phyloP scores from a whole-genome alignment of 2,888 invertebrate species.

The Drosophila ustulata region DNA sequence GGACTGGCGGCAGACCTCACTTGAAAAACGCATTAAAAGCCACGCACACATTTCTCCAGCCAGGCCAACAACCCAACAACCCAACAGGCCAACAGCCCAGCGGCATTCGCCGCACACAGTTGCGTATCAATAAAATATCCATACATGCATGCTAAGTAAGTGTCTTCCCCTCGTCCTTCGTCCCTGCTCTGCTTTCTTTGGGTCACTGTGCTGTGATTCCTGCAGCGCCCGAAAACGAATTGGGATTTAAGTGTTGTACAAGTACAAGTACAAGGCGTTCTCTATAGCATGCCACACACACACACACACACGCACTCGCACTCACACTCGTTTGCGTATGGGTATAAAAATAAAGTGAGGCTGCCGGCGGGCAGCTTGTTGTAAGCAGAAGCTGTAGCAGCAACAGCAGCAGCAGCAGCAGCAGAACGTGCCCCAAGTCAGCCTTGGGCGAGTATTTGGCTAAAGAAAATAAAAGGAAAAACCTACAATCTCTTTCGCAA shows the following conservation, averaged over 20 bases:
- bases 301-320: neutral
- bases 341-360: conserved; percentile 67
- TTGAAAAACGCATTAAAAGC: conserved; percentile 71
- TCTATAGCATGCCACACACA: conserved; percentile 10
- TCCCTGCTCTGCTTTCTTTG: conserved; percentile 8
- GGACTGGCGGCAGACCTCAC: conserved; percentile 11
- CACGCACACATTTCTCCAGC: conserved; percentile 64
- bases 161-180: conserved; percentile 36
- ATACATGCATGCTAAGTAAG: conserved; percentile 80
- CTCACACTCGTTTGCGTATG: neutral
- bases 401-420: neutral
- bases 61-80: conserved; percentile 11
- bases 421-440: conserved; percentile 53
- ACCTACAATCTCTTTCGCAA: conserved; percentile 14
- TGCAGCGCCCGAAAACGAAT: conserved; percentile 66
- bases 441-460: conserved; percentile 32
- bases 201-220: conserved; percentile 70
- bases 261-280: conserved; percentile 66
- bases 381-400: conserved; percentile 26
- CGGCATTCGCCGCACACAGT: conserved; percentile 61
- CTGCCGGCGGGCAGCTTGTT: conserved; percentile 41
- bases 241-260: conserved; percentile 77
- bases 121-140: conserved; percentile 80
- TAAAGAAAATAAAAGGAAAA: conserved; percentile 10
- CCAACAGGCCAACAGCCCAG: conserved; percentile 36